phyloP scores from a whole-genome alignment of 2,888 invertebrate species.

The Suillia variegata region DNA sequence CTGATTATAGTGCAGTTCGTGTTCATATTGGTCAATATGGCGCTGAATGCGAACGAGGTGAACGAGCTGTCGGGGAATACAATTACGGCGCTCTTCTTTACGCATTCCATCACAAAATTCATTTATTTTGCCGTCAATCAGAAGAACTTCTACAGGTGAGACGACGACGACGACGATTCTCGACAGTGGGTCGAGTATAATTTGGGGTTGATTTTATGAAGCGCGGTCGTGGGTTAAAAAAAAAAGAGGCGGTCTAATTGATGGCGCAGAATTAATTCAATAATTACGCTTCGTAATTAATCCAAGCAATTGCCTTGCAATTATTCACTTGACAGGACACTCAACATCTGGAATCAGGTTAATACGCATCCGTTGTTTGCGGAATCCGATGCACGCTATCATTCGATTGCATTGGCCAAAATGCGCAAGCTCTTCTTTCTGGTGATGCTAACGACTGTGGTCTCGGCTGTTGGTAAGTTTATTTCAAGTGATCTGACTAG shows the following conservation, averaged over 20 bases:
- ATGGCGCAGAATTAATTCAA: conserved; percentile 5
- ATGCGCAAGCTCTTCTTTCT: conserved; percentile 75
- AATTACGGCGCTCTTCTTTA: conserved; percentile 80
- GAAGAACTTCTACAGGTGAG: conserved; percentile 75
- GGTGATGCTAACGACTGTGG: conserved; percentile 68
- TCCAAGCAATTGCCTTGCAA: conserved; percentile 28
- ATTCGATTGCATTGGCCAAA: conserved; percentile 74
- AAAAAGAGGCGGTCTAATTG: background rate
- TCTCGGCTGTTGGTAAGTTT: conserved; percentile 67
- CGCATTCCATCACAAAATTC: conserved; percentile 77
- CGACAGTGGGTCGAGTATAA: conserved; percentile 19
- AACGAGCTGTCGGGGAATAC: conserved; percentile 78
- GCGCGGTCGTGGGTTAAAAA: background rate
- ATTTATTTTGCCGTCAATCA: conserved; percentile 75
- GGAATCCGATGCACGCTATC: conserved; percentile 80
- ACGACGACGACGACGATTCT: background rate
- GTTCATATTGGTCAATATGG: conserved; percentile 71
- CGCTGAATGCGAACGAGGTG: conserved; percentile 74
- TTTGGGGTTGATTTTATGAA: background rate
- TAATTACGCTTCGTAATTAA: conserved; percentile 23
- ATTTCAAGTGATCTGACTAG: background rate
- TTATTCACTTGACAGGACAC: conserved; percentile 64
- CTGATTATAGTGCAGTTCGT: conserved; percentile 69
- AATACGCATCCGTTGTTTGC: conserved; percentile 84
- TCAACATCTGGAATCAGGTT: conserved; percentile 83